phyloP scores from a whole-genome alignment of 2,797 vertebrate species.

The Lepus townsendii region DNA sequence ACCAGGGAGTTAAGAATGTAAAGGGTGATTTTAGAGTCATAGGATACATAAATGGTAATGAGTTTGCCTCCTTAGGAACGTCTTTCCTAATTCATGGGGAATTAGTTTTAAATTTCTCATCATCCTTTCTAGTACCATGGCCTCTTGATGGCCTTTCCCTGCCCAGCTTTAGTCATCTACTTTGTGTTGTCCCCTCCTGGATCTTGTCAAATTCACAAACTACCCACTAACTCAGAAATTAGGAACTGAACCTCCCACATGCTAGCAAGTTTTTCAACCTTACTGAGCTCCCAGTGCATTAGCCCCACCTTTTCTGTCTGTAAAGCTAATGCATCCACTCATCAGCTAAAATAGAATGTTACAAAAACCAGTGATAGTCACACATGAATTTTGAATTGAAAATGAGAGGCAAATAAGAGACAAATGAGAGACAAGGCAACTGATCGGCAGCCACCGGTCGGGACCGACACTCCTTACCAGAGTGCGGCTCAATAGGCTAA shows the following conservation, averaged over 20 bases:
- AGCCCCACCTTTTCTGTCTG: background rate
- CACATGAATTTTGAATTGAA: too few species aligned
- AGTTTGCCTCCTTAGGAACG: background rate
- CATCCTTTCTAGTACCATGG: slow-evolving; percentile 30
- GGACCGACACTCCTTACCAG: too few species aligned
- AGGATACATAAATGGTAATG: background rate
- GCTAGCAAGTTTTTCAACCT: background rate
- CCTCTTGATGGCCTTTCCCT: background rate
- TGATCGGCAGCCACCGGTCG: too few species aligned
- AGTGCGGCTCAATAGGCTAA: too few species aligned
- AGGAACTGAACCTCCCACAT: background rate
- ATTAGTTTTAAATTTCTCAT: slow-evolving; percentile 2
- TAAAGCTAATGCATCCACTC: background rate
- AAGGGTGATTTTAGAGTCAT: background rate
- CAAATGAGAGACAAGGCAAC: too few species aligned
- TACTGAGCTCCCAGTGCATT: background rate
- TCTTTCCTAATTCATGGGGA: background rate
- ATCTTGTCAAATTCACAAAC: background rate
- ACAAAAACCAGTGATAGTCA: too few species aligned
- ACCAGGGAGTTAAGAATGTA: background rate
- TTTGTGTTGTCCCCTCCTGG: background rate
- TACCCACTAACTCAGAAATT: background rate
- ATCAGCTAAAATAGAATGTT: too few species aligned
- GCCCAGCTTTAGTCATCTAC: background rate
- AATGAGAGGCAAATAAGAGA: too few species aligned